Evolutionary conservation across 2,113 vertebrate species (phyloP).

Genomic region (Podocnemis expansa): DNA sequence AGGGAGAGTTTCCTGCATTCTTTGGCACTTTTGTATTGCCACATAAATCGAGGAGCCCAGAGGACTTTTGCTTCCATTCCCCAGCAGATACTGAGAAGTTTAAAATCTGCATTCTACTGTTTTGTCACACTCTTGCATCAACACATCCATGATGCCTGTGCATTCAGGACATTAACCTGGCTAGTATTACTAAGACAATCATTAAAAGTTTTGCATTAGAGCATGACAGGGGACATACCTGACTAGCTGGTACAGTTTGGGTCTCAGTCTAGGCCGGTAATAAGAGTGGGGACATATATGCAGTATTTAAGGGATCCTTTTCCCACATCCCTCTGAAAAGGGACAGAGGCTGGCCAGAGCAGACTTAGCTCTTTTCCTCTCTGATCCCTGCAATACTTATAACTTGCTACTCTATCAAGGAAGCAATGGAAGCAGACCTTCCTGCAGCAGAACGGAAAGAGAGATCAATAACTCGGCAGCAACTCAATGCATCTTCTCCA

Average conservation of each 20-base stretch:
- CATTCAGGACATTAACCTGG: background rate
- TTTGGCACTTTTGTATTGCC: background rate
- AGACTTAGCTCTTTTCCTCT: conserved; percentile 28
- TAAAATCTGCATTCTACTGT: background rate
- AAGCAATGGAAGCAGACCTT: conserved; percentile 25
- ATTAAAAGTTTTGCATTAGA: background rate
- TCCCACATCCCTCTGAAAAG: conserved; percentile 18
- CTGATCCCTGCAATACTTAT: conserved; percentile 23
- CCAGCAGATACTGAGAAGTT: background rate
- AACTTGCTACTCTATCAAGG: conserved; percentile 39
- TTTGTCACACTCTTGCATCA: background rate
- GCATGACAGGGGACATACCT: background rate
- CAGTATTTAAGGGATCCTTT: background rate
- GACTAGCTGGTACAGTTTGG: background rate
- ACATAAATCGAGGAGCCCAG: background rate
- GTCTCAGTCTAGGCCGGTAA: background rate
- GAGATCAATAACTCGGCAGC: background rate
- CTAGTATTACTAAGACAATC: background rate
- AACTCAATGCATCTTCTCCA: background rate
- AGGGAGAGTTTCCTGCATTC: background rate
- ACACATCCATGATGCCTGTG: background rate
- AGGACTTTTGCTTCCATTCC: background rate
- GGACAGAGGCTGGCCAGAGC: background rate
- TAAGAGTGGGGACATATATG: background rate
- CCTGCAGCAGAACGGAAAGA: conserved; percentile 12